These are phyloP conservation scores for Strix uralensis DNA, from an alignment of 2,113 vertebrate genomes.

Conservation along the genomic window DNA sequence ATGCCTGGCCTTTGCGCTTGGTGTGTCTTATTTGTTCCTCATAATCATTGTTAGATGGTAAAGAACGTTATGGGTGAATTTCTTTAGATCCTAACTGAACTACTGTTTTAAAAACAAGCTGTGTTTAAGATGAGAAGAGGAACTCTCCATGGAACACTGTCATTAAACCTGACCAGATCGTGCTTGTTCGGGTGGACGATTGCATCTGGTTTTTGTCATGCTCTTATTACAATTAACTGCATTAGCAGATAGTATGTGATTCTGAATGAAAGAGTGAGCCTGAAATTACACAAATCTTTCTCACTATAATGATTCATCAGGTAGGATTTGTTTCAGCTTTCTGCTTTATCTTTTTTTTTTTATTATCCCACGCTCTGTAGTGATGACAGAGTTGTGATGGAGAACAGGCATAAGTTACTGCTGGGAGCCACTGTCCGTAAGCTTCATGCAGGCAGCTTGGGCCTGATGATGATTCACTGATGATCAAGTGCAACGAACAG, in stretches of 20 bases:
- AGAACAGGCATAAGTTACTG: neutral
- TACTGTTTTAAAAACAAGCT: neutral
- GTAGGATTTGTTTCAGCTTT: constrained; percentile 11
- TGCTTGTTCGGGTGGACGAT: neutral
- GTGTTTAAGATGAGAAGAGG: neutral
- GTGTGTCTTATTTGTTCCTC: neutral
- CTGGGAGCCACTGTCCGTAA: neutral
- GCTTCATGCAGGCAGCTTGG: neutral
- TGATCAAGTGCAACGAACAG: neutral
- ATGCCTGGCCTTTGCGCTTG: neutral
- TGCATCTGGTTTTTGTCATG: neutral
- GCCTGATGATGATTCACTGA: neutral
- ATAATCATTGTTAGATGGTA: neutral
- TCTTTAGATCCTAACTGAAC: neutral
- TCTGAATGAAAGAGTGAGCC: constrained; percentile 14
- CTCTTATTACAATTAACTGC: neutral
- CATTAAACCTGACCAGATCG: neutral
- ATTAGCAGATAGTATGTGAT: neutral
- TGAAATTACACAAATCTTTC: neutral
- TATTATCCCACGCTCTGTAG: neutral
- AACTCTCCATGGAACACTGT: neutral
- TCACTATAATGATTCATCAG: constrained; percentile 43
- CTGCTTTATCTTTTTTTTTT: neutral
- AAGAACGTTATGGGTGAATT: neutral
- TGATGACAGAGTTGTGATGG: constrained; percentile 12